phyloP scores from a whole-genome alignment of 2,888 invertebrate species.

The Drosophila meridionalis region DNA sequence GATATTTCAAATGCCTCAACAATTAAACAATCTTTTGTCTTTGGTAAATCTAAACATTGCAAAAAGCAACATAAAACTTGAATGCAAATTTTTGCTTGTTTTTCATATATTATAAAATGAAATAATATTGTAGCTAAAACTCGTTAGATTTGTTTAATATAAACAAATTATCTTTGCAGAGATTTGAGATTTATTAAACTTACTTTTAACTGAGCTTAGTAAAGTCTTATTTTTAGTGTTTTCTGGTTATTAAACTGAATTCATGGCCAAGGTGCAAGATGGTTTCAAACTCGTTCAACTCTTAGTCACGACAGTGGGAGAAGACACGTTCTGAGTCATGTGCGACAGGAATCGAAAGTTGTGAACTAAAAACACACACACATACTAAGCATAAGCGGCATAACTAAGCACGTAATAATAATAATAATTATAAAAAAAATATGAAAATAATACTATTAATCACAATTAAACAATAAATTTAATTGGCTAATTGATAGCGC shows the following conservation, averaged over 20 bases:
- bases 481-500: conserved; percentile 39
- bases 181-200: not conserved
- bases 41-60: not conserved
- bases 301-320: conserved; percentile 25
- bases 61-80: not conserved
- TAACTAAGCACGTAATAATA: conserved; percentile 8
- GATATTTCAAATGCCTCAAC: not conserved
- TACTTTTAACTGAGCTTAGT: not conserved
- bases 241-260: not conserved
- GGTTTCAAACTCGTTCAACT: not conserved
- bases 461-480: conserved; percentile 26
- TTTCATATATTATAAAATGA: not conserved
- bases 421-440: not conserved
- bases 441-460: not conserved
- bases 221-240: not conserved
- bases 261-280: conserved; percentile 26
- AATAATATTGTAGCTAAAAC: not conserved
- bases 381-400: not conserved
- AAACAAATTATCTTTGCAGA: not conserved
- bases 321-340: conserved; percentile 44
- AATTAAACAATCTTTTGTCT: not conserved
- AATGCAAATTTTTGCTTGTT: not conserved
- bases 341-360: conserved; percentile 8
- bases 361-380: not conserved
- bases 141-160: conserved; percentile 5